These are phyloP conservation scores for Lepidurus arcticus DNA, from an alignment of 1,140 invertebrate genomes.

Conservation along the genomic window DNA sequence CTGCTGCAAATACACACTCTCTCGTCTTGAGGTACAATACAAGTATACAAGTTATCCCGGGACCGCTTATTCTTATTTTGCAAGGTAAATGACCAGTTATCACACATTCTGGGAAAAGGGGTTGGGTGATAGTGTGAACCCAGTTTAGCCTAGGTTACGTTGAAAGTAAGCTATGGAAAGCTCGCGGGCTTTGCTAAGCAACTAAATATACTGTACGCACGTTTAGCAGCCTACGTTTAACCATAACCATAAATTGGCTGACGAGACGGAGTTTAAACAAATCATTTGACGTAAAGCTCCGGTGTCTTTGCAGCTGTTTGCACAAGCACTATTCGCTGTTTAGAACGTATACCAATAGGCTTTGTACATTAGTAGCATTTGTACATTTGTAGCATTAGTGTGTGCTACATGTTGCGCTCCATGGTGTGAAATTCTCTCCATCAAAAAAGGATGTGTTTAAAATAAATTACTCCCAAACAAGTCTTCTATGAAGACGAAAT, in stretches of 20 bases:
- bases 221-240: not conserved
- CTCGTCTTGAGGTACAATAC: too few relatives aligned
- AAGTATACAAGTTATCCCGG: too few relatives aligned
- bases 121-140: not conserved
- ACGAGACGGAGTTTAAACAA: constrained; percentile 4
- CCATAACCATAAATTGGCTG: not conserved
- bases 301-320: constrained; percentile 6
- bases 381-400: too few relatives aligned
- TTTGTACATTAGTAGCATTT: too few relatives aligned
- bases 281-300: not conserved
- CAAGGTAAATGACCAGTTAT: too few relatives aligned
- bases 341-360: too few relatives aligned
- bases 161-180: not conserved
- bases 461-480: not conserved
- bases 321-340: not conserved
- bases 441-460: not conserved
- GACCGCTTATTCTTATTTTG: too few relatives aligned
- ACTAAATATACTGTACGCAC: not conserved
- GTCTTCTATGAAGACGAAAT: not conserved
- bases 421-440: not conserved
- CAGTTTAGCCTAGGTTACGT: not conserved
- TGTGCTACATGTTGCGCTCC: not conserved
- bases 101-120: too few relatives aligned
- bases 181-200: too few relatives aligned
- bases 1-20: too few relatives aligned